Percentiles rank a stretch among this genome's conserved stretches.
Evolutionary conservation across 2,797 vertebrate species (phyloP).

Genomic region (Mormyrus proboscirostris): DNA sequence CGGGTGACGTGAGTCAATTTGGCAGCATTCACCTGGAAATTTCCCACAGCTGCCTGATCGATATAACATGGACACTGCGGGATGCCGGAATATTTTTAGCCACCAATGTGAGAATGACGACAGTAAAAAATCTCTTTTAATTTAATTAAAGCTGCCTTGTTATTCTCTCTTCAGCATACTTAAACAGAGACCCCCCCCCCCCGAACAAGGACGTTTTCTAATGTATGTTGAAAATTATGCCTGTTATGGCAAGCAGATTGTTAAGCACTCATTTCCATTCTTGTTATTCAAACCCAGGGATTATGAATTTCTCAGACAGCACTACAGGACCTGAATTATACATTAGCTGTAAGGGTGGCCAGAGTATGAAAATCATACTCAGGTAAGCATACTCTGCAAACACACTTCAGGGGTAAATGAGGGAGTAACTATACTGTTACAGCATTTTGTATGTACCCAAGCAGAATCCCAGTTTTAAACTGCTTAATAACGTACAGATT

Average conservation of each 20-base stretch:
- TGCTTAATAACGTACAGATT: background rate
- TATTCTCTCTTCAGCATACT: background rate
- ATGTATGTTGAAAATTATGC: background rate
- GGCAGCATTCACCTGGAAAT: background rate
- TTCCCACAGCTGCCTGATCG: background rate
- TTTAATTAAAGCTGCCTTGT: background rate
- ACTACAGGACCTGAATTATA: background rate
- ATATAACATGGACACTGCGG: background rate
- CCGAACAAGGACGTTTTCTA: background rate
- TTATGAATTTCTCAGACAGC: background rate
- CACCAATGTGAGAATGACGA: background rate
- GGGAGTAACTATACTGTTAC: background rate
- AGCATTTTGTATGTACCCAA: background rate
- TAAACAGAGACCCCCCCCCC: background rate
- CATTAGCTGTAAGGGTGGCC: background rate
- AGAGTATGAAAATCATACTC: background rate
- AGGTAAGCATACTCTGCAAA: background rate
- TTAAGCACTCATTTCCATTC: background rate
- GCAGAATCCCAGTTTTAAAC: background rate
- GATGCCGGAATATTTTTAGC: background rate
- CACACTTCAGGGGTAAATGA: background rate
- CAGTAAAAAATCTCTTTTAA: background rate
- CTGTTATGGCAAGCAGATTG: too few relatives aligned
- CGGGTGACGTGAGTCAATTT: background rate
- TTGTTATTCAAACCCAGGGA: background rate